Evolutionary conservation across 2,113 vertebrate genomes (phyloP).

Genomic region (Nipponia nippon): DNA sequence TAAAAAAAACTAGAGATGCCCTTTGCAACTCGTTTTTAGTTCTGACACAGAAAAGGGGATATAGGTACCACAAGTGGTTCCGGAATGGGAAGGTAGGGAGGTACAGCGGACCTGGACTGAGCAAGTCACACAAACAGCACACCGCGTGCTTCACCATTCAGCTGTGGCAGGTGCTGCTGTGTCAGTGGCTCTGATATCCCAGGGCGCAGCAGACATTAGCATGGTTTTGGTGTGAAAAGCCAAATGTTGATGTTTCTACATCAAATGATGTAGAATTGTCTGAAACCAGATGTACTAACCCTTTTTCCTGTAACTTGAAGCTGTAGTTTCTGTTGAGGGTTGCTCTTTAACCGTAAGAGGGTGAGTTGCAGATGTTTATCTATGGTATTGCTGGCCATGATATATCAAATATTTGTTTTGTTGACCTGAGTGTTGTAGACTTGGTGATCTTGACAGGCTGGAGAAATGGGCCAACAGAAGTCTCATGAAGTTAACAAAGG

Average conservation of each 20-base stretch:
- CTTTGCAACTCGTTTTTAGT: neutral
- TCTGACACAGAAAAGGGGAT: neutral
- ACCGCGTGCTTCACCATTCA: fast-evolving
- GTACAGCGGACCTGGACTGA: neutral
- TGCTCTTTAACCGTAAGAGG: neutral
- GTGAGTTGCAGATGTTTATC: neutral
- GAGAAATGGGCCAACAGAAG: neutral
- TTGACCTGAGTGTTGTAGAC: neutral
- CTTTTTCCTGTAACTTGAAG: neutral
- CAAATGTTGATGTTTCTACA: neutral
- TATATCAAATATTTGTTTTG: neutral
- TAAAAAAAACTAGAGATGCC: neutral
- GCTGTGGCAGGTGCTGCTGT: neutral
- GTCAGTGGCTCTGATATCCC: neutral
- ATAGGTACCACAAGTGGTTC: neutral
- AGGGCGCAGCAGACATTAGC: neutral
- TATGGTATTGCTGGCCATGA: neutral
- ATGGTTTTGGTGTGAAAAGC: neutral
- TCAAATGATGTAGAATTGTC: neutral
- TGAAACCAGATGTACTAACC: neutral
- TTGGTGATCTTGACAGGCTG: neutral
- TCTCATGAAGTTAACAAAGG: fast-evolving
- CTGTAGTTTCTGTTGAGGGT: neutral
- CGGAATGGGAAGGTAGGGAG: neutral
- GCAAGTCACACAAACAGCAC: fast-evolving